A percentile compares a stretch with the other conserved stretches of the same genome.
phyloP scores from a whole-genome alignment of 2,113 vertebrate species.

The Mobula birostris region DNA sequence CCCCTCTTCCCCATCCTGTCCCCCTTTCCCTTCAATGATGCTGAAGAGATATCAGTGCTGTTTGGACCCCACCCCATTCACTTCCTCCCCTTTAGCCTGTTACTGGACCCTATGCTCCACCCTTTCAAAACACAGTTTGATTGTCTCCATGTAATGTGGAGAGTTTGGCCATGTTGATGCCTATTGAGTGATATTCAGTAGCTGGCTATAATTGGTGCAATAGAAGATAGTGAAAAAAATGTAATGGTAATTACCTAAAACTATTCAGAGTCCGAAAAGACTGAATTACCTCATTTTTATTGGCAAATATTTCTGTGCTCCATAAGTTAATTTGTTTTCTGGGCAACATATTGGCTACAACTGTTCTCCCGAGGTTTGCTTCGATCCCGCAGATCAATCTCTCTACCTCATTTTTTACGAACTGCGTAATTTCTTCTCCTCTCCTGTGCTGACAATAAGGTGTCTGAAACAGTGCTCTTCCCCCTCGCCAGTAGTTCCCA shows the following conservation, averaged over 20 bases:
- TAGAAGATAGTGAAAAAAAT: conserved; percentile 20
- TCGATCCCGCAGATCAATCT: conserved; percentile 54
- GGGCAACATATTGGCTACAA: conserved; percentile 84
- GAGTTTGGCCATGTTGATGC: conserved; percentile 92
- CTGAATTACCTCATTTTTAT: conserved; percentile 21
- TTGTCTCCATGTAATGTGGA: conserved; percentile 71
- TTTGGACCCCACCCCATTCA: conserved; percentile 19
- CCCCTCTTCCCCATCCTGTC: conserved; percentile 41
- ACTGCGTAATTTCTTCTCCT: conserved; percentile 39
- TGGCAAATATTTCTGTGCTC: conserved; percentile 27
- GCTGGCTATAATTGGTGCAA: conserved; percentile 4
- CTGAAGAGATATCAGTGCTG: conserved; percentile 36
- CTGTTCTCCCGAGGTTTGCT: conserved; percentile 56
- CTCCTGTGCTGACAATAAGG: conserved; percentile 28
- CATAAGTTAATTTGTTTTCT: conserved; percentile 39
- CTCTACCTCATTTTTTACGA: conserved; percentile 54
- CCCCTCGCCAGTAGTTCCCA: conserved; percentile 52
- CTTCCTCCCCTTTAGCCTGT: conserved; percentile 26
- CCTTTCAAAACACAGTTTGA: conserved; percentile 67
- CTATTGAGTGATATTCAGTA: conserved; percentile 51
- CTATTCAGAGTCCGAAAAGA: neutral
- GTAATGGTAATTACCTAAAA: neutral
- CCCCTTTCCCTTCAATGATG: conserved; percentile 39
- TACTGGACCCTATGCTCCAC: conserved; percentile 25
- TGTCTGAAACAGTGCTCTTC: conserved; percentile 16